Conservation (phyloP, 2,113 vertebrate genomes). For the Rhynchomys soricoides region DNA sequence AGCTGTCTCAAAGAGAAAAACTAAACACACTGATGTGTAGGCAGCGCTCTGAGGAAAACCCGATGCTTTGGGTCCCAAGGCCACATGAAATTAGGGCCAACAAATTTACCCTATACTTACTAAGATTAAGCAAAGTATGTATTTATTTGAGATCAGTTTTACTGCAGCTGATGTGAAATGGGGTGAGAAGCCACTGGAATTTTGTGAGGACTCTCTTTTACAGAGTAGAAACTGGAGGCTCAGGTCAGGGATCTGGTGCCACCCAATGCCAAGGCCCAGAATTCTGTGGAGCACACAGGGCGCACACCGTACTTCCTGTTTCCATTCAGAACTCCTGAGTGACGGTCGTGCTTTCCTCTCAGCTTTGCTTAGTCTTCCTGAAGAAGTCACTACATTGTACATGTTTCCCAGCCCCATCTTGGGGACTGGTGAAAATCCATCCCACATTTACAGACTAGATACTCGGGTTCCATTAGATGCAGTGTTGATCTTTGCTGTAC, state of each 20-base stretch:
- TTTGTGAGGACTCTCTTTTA: not conserved
- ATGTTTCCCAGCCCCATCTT: not conserved
- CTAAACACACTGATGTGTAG: not conserved
- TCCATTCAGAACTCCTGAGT: not conserved
- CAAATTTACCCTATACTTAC: not conserved
- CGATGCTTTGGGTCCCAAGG: not conserved
- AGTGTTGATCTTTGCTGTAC: not conserved
- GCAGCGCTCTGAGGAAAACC: not conserved
- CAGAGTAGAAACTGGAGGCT: not conserved
- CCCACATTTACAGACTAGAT: not conserved
- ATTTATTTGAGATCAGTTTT: constrained; percentile 2
- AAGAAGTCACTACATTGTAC: not conserved
- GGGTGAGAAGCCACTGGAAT: not conserved
- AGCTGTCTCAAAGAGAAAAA: not conserved
- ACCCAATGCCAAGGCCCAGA: not conserved
- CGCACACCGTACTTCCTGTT: not conserved
- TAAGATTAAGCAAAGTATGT: not conserved
- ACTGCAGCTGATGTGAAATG: not conserved
- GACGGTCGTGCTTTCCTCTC: not conserved
- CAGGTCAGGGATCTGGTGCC: not conserved
- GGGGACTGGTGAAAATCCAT: not conserved
- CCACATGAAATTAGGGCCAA: not conserved
- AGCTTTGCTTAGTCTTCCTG: constrained; percentile 19
- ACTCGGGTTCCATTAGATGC: not conserved
- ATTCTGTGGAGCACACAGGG: not conserved